Percentiles rank a stretch among this genome's conserved stretches.
Evolutionary conservation across 92 coral and sea anemone species (phyloP).

Genomic region (Zoanthus gigantus): DNA sequence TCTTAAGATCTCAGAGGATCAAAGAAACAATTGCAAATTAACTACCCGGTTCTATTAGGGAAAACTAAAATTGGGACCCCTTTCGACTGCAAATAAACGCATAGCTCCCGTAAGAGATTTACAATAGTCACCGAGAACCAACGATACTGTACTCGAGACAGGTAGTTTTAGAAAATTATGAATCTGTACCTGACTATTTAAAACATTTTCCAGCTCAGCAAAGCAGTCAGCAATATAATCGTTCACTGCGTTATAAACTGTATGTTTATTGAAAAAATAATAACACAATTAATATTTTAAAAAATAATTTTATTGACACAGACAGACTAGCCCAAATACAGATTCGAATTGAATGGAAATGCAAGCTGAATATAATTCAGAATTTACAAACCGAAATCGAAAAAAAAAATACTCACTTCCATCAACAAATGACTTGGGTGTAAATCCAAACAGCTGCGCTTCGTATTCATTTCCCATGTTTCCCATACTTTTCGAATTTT

Average conservation of each 20-base stretch:
- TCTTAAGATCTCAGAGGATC: too few species aligned
- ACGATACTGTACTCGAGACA: too few species aligned
- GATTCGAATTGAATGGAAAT: not conserved
- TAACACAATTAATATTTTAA: not conserved
- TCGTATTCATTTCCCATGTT: constrained; percentile 77
- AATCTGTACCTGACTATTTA: constrained; percentile 71
- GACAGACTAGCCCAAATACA: not conserved
- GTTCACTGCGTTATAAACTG: constrained; percentile 93
- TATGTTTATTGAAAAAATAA: constrained; percentile 3
- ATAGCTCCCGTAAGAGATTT: too few species aligned
- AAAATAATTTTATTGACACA: not conserved
- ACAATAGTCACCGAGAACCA: too few species aligned
- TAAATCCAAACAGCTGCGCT: constrained; percentile 95
- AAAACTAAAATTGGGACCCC: too few species aligned
- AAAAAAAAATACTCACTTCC: constrained; percentile 68
- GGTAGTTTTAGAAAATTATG: too few species aligned
- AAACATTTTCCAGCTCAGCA: constrained; percentile 81
- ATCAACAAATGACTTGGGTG: constrained; percentile 96
- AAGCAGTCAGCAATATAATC: constrained; percentile 92
- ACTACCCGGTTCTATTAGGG: too few species aligned
- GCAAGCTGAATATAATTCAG: too few species aligned
- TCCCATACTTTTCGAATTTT: constrained; percentile 43
- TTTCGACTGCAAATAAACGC: too few species aligned
- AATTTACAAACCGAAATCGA: not conserved
- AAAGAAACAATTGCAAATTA: too few species aligned